Evolutionary conservation across 2,113 vertebrate species (phyloP).

Genomic region (Caracal caracal): DNA sequence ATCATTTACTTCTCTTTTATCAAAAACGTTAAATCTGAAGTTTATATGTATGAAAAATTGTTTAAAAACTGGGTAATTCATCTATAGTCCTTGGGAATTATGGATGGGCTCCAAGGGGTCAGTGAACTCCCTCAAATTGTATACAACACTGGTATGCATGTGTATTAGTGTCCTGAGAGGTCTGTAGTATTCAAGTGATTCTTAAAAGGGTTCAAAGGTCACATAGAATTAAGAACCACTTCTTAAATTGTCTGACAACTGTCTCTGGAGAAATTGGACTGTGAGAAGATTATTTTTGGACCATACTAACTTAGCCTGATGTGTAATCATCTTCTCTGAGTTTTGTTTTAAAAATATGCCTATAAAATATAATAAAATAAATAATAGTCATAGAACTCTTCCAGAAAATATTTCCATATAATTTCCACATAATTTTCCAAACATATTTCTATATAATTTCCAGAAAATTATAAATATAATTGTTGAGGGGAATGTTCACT

Average conservation of each 20-base stretch:
- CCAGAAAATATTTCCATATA: neutral
- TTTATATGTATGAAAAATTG: neutral
- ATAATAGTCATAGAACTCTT: neutral
- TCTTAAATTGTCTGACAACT: neutral
- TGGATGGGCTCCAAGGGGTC: neutral
- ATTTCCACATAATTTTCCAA: no score
- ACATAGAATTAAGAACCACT: slow-evolving; percentile 7
- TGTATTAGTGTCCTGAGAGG: neutral
- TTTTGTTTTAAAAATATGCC: neutral
- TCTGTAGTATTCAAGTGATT: neutral
- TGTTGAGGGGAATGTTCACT: neutral
- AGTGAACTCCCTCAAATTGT: neutral
- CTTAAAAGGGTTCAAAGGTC: neutral
- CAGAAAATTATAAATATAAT: neutral
- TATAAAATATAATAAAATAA: neutral
- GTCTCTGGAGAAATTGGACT: neutral
- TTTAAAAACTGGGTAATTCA: neutral
- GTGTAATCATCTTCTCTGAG: neutral
- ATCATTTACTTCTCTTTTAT: neutral
- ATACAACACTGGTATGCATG: neutral
- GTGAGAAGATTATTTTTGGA: neutral
- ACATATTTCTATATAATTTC: neutral
- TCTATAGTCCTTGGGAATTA: neutral
- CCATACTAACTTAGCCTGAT: neutral
- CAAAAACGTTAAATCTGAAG: neutral